Evolutionary conservation across 2,113 vertebrate genomes (phyloP), one percentile per base, ranked within the genome.

Genomic region (Amphiprion ocellaris): DNA sequence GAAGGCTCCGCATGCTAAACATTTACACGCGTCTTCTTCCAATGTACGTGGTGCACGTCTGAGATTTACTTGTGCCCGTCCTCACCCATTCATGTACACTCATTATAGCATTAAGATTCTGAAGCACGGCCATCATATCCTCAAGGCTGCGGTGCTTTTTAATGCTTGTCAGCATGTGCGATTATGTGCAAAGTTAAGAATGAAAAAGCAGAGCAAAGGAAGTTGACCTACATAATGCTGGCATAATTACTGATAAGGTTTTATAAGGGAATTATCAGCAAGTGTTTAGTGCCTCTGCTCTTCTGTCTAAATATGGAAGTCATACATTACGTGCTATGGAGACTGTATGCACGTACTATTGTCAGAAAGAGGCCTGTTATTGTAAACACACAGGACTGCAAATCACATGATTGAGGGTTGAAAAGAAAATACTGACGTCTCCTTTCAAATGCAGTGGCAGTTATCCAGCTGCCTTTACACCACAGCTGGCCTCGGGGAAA

Each of bases 371-470:
- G 4, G 23, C 39, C 2, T 55, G 37, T 73, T 21, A 61, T 16
- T 30, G 54, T 68, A 70, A 87, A 84, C 61, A 52, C 16, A 7
- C 46, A 54, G 30, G 37, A 50, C 44, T 55, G 47, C 64, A 83
- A 82, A 74, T 58, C 41, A 55, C 26, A 19, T 80, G 56, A 83
- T 44, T 10, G 71, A 73, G 46, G n/a, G 56, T 14, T 83, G 52
- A 24, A 68, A 67, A 28, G 9, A 37, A 65, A 64, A 66, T 23
- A 59, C 46, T 30, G 41, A 78, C 0, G 39, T 69, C 76, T 64
- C 49, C 41, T 72, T 26, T 74, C 21, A 60, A 28, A 67, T 14
- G 28, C 44, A 3, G 37, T 26, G 63, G 58, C 71, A 69, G 68
- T 15, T 19, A 33, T 17, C 24, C 74, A 78, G 47, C 68, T 87